Evolutionary conservation across 2,113 vertebrate genomes (phyloP).

Genomic region (Cheirogaleus medius): DNA sequence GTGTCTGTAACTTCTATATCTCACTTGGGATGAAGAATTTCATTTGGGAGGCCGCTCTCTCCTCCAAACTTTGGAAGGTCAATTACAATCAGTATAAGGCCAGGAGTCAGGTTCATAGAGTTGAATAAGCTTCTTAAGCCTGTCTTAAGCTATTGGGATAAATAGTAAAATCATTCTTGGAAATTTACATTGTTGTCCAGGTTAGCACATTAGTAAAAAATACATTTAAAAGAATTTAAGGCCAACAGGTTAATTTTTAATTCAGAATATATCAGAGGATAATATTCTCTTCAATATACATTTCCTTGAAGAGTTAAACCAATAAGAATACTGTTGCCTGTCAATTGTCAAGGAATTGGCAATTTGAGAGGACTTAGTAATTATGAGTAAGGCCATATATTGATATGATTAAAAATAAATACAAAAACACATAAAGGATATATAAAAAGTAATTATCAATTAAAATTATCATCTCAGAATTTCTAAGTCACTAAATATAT

Average conservation of each 20-base stretch:
- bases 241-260: not conserved
- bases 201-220: not conserved
- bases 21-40: not conserved
- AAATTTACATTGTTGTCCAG: not conserved
- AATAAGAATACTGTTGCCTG: not conserved
- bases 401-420: not conserved
- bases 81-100: not conserved
- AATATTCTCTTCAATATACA: not conserved
- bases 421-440: not conserved
- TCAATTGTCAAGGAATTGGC: not conserved
- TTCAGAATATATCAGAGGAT: not conserved
- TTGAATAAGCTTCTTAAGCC: not conserved
- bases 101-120: not conserved
- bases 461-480: not conserved
- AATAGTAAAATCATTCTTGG: not conserved
- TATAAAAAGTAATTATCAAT: not conserved
- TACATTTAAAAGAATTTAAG: not conserved
- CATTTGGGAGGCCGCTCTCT: not conserved
- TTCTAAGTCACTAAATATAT: not conserved
- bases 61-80: not conserved
- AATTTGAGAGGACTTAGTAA: not conserved
- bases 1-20: not conserved
- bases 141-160: not conserved
- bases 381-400: not conserved
- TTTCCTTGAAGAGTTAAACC: not conserved